Conservation (phyloP, 1,140 invertebrate genomes). For the Dryas iulia region DNA sequence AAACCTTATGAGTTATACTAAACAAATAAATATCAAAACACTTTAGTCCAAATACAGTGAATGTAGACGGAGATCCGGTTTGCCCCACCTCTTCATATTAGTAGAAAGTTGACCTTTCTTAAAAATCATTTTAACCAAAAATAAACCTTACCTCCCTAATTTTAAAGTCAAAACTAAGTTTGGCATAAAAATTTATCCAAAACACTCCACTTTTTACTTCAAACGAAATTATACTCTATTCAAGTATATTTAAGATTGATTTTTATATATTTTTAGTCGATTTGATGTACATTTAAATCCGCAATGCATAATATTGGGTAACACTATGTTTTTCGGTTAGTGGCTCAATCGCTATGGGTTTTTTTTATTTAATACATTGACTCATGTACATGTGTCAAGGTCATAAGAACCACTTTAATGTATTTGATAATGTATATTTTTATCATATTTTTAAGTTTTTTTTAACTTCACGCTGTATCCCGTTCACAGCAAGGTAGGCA, state of each 20-base stretch:
- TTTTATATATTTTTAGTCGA: background rate
- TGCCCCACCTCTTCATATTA: conserved; percentile 38
- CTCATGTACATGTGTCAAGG: conserved; percentile 28
- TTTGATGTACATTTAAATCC: conserved; percentile 33
- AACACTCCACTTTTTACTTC: background rate
- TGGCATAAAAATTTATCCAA: background rate
- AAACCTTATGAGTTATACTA: too few relatives aligned
- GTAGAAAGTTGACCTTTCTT: conserved; percentile 61
- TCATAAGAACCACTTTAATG: background rate
- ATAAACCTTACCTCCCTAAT: conserved; percentile 11
- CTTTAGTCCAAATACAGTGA: conserved; percentile 35
- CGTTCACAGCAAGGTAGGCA: too few relatives aligned
- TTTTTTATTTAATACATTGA: conserved; percentile 39
- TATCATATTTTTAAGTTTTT: too few relatives aligned
- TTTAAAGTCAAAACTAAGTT: conserved; percentile 28
- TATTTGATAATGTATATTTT: too few relatives aligned
- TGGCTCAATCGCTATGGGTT: conserved; percentile 37
- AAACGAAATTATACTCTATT: conserved; percentile 9
- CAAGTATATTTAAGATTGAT: conserved; percentile 13
- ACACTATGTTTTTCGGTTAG: conserved; percentile 61
- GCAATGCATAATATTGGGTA: conserved; percentile 51
- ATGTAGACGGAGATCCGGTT: conserved; percentile 54
- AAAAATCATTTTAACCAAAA: conserved; percentile 8
- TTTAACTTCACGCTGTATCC: too few relatives aligned
- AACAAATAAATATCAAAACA: conserved; percentile 40